Conservation (phyloP, 2,113 vertebrate species). For the Synodontis membranacea region DNA sequence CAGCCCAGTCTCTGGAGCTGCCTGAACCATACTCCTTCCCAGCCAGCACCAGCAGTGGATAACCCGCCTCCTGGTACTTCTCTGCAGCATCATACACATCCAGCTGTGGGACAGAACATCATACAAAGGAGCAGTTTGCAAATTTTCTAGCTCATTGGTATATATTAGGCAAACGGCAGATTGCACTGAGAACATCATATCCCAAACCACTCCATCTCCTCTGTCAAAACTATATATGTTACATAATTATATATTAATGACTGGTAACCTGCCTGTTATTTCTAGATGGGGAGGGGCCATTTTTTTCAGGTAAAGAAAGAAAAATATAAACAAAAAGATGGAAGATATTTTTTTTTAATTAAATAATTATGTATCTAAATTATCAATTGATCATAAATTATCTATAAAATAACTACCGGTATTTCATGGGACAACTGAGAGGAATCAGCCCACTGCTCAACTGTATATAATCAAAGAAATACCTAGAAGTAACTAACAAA, state of each 20-base stretch:
- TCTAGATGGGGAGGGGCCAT: not conserved
- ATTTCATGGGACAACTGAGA: not conserved
- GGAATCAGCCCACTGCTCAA: not conserved
- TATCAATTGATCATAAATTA: too few species aligned
- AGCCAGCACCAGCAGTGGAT: constrained; percentile 85
- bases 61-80: constrained; percentile 79
- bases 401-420: not conserved
- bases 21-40: constrained; percentile 96
- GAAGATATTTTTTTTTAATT: not conserved
- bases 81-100: constrained; percentile 92
- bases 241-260: too few species aligned
- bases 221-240: not conserved
- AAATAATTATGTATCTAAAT: not conserved
- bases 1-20: constrained; percentile 97
- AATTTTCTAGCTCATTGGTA: not conserved
- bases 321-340: too few species aligned
- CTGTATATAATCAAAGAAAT: not conserved
- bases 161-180: not conserved
- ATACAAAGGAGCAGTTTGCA: not conserved
- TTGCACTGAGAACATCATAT: not conserved
- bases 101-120: constrained; percentile 69
- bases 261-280: not conserved
- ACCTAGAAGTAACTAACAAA: not conserved
- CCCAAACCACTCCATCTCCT: not conserved
- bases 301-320: too few species aligned